phyloP scores from a whole-genome alignment of 92 coral and sea anemone genomes.

The Epizoanthus illoricatus region DNA sequence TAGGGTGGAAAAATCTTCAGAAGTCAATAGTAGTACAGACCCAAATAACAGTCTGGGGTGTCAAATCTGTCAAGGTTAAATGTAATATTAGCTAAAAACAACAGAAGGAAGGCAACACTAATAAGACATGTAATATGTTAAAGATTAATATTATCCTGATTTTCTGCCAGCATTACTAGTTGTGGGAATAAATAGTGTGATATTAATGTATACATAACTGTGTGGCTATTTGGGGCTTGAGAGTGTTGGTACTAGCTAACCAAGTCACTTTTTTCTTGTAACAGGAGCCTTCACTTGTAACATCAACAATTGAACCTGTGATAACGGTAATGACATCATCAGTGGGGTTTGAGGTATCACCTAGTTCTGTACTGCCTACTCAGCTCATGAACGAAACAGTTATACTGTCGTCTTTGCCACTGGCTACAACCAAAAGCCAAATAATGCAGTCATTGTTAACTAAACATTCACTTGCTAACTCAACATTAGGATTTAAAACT shows the following conservation, averaged over 20 bases:
- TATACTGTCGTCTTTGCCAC: constrained; percentile 12
- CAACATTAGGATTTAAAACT: background rate
- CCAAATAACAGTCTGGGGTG: too few relatives aligned
- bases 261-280: background rate
- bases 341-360: constrained; percentile 1
- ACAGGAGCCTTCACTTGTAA: background rate
- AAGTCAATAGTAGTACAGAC: too few relatives aligned
- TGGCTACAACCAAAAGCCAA: constrained; percentile 1
- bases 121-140: too few relatives aligned
- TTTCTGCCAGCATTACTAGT: too few relatives aligned
- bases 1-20: too few relatives aligned
- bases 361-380: background rate
- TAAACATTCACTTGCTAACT: background rate
- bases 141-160: too few relatives aligned
- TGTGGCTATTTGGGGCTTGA: too few relatives aligned
- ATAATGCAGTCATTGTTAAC: background rate
- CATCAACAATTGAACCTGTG: background rate
- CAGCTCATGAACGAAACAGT: background rate
- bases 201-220: too few relatives aligned
- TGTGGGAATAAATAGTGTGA: too few relatives aligned
- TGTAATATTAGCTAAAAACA: too few relatives aligned
- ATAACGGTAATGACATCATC: constrained; percentile 26
- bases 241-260: background rate
- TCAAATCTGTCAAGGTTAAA: too few relatives aligned
- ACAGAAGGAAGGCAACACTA: too few relatives aligned